Evolutionary conservation across 2,797 vertebrate species (phyloP).

Genomic region (Zenarchopterus dispar): DNA sequence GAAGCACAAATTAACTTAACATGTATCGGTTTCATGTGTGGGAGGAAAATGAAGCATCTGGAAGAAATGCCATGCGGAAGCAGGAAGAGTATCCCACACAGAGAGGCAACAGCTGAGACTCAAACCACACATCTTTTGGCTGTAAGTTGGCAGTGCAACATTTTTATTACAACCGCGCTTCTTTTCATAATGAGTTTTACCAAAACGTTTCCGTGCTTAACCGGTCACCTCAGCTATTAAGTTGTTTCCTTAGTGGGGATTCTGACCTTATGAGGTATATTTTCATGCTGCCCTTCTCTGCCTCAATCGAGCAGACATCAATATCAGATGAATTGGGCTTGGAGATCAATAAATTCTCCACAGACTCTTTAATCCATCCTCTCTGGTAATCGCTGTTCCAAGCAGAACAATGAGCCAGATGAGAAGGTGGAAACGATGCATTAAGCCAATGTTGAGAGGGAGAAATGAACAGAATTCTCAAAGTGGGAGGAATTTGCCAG

Average conservation of each 20-base stretch:
- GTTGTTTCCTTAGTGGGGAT: slow-evolving; percentile 42
- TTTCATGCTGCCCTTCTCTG: slow-evolving; percentile 33
- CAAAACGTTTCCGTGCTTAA: slow-evolving; percentile 8
- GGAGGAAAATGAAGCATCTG: neutral
- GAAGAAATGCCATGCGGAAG: too few relatives aligned
- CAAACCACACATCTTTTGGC: neutral
- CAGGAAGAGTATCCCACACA: too few relatives aligned
- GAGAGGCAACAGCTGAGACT: too few relatives aligned
- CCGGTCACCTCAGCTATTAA: slow-evolving; percentile 37
- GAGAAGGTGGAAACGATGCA: slow-evolving; percentile 24
- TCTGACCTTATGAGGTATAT: slow-evolving; percentile 60
- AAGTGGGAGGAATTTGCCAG: slow-evolving; percentile 37
- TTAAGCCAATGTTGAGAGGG: slow-evolving; percentile 20
- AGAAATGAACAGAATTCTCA: slow-evolving; percentile 43
- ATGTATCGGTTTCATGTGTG: neutral
- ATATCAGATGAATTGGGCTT: slow-evolving; percentile 66
- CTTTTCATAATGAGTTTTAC: too few relatives aligned
- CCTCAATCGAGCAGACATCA: slow-evolving; percentile 45
- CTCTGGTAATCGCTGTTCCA: slow-evolving; percentile 65
- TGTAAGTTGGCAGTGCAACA: neutral
- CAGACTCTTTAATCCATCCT: slow-evolving; percentile 66
- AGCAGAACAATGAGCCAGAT: slow-evolving; percentile 48
- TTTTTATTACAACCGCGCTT: neutral
- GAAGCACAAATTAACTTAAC: neutral
- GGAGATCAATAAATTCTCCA: slow-evolving; percentile 63